Conservation (phyloP, 1,140 invertebrate species). For the Formica exsecta region DNA sequence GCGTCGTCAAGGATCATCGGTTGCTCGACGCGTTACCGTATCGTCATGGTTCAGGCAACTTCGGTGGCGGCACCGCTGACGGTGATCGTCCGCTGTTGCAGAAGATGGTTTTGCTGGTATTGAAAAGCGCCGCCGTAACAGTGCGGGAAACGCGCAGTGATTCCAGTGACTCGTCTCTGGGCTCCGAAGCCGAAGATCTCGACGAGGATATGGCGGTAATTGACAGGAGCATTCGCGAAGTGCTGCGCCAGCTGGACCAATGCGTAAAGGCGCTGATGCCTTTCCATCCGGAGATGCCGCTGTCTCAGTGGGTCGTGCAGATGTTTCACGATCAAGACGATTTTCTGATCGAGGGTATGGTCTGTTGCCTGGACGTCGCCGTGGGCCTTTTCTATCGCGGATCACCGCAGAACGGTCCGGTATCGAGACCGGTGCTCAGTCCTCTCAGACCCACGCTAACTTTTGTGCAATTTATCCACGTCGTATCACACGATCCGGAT, state of each 20-base stretch:
- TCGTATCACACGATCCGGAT: constrained; percentile 93
- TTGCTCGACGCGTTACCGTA: constrained; percentile 91
- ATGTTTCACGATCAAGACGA: constrained; percentile 96
- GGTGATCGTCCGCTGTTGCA: constrained; percentile 91
- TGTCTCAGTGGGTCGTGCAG: constrained; percentile 95
- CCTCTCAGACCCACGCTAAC: constrained; percentile 94
- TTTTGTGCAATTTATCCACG: constrained; percentile 94
- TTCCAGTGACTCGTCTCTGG: constrained; percentile 93
- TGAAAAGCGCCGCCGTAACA: constrained; percentile 95
- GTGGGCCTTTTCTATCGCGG: constrained; percentile 93
- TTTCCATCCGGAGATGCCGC: constrained; percentile 94
- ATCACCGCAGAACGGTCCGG: constrained; percentile 91
- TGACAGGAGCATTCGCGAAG: constrained; percentile 93
- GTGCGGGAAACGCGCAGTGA: constrained; percentile 95
- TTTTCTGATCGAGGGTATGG: constrained; percentile 96
- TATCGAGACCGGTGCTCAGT: constrained; percentile 90
- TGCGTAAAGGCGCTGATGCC: constrained; percentile 93
- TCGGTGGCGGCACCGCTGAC: constrained; percentile 87
- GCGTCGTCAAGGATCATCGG: constrained; percentile 94
- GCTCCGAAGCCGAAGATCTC: constrained; percentile 93
- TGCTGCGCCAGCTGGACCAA: constrained; percentile 92
- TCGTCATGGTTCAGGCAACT: constrained; percentile 86
- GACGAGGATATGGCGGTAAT: constrained; percentile 96
- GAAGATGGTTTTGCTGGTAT: constrained; percentile 93
- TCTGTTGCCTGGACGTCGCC: constrained; percentile 95